Base-by-base conservation (phyloP, 2,797 vertebrate genomes). In the Acrossocheilus wenchowensis region DNA sequence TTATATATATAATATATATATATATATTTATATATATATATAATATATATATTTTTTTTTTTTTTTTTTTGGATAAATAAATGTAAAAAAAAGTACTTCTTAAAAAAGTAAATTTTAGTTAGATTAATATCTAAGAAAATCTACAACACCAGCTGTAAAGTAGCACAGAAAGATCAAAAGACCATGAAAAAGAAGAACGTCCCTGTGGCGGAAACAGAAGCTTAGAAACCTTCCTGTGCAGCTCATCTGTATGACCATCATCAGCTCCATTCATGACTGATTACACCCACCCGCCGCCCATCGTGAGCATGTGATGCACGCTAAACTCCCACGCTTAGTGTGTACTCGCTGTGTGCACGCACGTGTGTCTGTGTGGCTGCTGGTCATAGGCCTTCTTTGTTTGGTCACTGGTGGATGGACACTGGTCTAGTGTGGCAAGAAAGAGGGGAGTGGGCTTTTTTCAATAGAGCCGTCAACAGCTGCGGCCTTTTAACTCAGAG, bases 281-380 rank as follows among this genome's bases (percentile, higher is more conserved):
- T 77, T 71, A 77, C 68, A 80, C 75, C 83, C 74, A 75, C 60
- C 86, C 82, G 39, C 34, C 30, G 43, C 78, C 54, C 74, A 26
- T 60, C 52, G n/a, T 6, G 21, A 75, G 88, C 78, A 89, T 89
- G 83, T 89, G 83, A 85, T 69, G 60, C 48, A 45, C 36, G 72
- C 83, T 48, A 21, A 48, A 82, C 66, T 73, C 79, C 86, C 78
- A 87, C 83, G 36, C 62, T 84, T 45, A 15, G 45, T 69, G 86
- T 78, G 48, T 17, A 62, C 52, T 69, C 52, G n/a, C 23, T 57
- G 79, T 83, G 74, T 77, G 78, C 84, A n/a, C 36, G n/a, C 83
- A 84, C 81, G 74, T 71, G 48, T 78, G 68, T 82, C 60, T 83
- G 73, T 79, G 77, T n/a, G 69, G 66, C 43, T 86, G 69, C 66